Evolutionary conservation across 2,797 vertebrate genomes (phyloP).

Genomic region (Acrocephalus scirpaceus): DNA sequence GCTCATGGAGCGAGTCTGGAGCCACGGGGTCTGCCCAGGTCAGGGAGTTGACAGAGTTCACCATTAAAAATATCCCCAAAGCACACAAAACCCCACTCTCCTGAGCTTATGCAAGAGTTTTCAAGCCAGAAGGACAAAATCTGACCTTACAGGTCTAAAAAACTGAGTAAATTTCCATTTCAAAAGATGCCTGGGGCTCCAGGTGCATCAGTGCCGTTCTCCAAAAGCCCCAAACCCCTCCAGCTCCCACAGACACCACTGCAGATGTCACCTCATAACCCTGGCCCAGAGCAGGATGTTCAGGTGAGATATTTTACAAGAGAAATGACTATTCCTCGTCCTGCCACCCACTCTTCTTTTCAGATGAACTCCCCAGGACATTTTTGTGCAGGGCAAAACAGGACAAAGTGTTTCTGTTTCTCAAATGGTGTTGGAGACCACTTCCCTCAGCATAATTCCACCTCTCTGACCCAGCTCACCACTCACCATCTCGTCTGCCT

Average conservation of each 20-base stretch:
- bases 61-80: neutral
- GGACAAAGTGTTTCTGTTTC: neutral
- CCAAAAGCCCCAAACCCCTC: neutral
- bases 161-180: neutral
- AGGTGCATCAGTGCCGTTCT: fast-evolving
- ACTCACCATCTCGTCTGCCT: neutral
- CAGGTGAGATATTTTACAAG: neutral
- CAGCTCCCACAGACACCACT: neutral
- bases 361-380: neutral
- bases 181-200: neutral
- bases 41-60: neutral
- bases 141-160: neutral
- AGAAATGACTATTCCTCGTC: neutral
- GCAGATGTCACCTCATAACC: neutral
- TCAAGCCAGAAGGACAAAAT: neutral
- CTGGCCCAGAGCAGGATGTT: neutral
- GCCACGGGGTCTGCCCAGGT: fast-evolving
- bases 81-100: neutral
- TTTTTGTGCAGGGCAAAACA: neutral
- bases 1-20: fast-evolving
- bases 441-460: neutral
- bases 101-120: neutral
- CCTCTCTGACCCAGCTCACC: neutral
- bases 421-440: neutral
- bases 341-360: neutral